Base-by-base conservation (phyloP, 2,888 invertebrate genomes). In the Epirrita christyi region DNA sequence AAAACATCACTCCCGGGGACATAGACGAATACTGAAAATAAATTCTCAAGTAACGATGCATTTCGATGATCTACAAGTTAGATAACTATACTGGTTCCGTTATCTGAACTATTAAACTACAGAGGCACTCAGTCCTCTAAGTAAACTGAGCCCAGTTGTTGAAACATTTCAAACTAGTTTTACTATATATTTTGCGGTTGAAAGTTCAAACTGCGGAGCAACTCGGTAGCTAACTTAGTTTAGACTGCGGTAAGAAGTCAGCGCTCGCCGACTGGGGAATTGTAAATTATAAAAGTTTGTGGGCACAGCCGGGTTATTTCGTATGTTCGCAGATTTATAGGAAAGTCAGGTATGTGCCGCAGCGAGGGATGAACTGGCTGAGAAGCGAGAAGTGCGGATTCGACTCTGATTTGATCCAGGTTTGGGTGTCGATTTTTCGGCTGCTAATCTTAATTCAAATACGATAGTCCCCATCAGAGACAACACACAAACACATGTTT, bases 211-310 rank as follows among this genome's bases (percentile, higher is more conserved):
- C 37, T 46, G 43, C 43, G 56, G 36, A 21, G 28, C 10, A 54
- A 55, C 54, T 43, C 14, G 29, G 11, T 28, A 41, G 42, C 13
- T 42, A 47, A 41, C 38, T 53, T 37, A 36, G 54, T 43, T 29
- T 48, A 11, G n/a, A 38, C 48, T 37, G 51, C 55, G 40, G 55
- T 32, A 37, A 40, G 43, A 48, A 42, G 21, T 45, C 45, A 15
- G 9, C 9, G 32, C 7, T 8, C 9, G 34, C 37, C 36, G 29
- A 29, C 34, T 21, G 45, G 40, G 47, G 37, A 27, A 34, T 49
- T 49, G 58, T 45, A 59, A 59, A 59, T 54, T 49, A 54, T 53
- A 49, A 54, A 59, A 59, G 48, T 58, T 53, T 29, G 40, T 10
- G 38, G 47, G 43, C 21, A n/a, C 42, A 14, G 10, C 9, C 5